These are phyloP conservation scores for Tortricodes alternella DNA, from an alignment of 2,888 invertebrate genomes.

Conservation along the genomic window DNA sequence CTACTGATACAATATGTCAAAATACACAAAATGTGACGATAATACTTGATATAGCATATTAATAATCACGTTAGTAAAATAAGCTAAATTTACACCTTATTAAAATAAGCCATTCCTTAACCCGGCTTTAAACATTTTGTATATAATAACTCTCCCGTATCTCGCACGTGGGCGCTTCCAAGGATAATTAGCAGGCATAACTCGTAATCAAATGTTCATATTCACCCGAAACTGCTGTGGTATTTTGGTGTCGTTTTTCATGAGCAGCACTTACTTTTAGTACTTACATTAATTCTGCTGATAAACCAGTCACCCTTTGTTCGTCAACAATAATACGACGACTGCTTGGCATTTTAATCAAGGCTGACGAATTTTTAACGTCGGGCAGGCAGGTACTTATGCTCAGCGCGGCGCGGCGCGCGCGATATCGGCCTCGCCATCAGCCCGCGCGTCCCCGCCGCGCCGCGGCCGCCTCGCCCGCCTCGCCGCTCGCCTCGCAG, in stretches of 20 bases:
- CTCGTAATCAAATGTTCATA: conserved; percentile 27
- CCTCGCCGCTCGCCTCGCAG: conserved; percentile 41
- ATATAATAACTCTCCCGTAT: conserved; percentile 10
- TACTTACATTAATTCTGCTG: conserved; percentile 45
- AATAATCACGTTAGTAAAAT: neutral
- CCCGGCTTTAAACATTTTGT: neutral
- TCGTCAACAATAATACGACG: conserved; percentile 50
- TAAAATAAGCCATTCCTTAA: neutral
- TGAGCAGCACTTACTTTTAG: conserved; percentile 30
- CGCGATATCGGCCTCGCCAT: conserved; percentile 39
- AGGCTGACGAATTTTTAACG: conserved; percentile 61
- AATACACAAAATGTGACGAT: too few relatives aligned
- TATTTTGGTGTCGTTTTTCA: conserved; percentile 28
- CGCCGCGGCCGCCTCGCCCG: conserved; percentile 16
- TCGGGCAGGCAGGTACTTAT: conserved; percentile 36
- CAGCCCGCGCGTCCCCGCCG: conserved; percentile 33
- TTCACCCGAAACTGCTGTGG: conserved; percentile 12
- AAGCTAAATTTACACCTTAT: neutral
- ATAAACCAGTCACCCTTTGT: conserved; percentile 59
- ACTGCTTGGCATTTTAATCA: conserved; percentile 59
- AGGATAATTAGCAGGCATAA: conserved; percentile 23
- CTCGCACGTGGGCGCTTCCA: neutral
- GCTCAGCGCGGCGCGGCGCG: conserved; percentile 38
- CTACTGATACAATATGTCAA: too few relatives aligned
- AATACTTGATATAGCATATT: too few relatives aligned